A percentile compares a stretch with the other conserved stretches of the same genome.
Evolutionary conservation across 2,113 vertebrate genomes (phyloP).

Genomic region (Tichodroma muraria): DNA sequence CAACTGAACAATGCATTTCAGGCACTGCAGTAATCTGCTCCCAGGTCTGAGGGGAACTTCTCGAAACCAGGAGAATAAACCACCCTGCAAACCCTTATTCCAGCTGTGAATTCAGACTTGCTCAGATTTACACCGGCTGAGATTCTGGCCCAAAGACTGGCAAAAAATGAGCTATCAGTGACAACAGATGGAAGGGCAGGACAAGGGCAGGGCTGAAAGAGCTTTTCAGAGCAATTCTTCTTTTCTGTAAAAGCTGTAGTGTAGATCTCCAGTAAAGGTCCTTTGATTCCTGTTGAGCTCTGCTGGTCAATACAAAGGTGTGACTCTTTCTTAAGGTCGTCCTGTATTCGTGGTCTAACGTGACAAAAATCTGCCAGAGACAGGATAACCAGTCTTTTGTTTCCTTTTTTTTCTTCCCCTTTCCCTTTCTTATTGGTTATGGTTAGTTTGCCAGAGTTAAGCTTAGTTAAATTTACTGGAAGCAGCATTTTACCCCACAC

Average conservation of each 20-base stretch:
- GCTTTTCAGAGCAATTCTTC: not conserved
- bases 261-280: not conserved
- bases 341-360: not conserved
- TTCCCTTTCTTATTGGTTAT: not conserved
- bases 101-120: not conserved
- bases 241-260: not conserved
- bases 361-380: not conserved
- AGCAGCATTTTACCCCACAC: not conserved
- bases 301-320: not conserved
- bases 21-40: not conserved
- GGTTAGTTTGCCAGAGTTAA: not conserved
- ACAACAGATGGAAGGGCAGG: not conserved
- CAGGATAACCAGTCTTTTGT: not conserved
- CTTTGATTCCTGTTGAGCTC: not conserved
- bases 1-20: not conserved
- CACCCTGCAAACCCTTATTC: not conserved
- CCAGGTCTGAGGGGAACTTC: not conserved
- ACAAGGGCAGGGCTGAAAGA: not conserved
- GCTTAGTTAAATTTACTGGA: not conserved
- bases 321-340: not conserved
- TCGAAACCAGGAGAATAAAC: accelerated
- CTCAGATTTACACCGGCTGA: not conserved
- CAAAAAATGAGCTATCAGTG: not conserved
- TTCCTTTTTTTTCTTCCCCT: accelerated
- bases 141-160: not conserved